Evolutionary conservation across 2,113 vertebrate species (phyloP).

Genomic region (Salvelinus sp.): DNA sequence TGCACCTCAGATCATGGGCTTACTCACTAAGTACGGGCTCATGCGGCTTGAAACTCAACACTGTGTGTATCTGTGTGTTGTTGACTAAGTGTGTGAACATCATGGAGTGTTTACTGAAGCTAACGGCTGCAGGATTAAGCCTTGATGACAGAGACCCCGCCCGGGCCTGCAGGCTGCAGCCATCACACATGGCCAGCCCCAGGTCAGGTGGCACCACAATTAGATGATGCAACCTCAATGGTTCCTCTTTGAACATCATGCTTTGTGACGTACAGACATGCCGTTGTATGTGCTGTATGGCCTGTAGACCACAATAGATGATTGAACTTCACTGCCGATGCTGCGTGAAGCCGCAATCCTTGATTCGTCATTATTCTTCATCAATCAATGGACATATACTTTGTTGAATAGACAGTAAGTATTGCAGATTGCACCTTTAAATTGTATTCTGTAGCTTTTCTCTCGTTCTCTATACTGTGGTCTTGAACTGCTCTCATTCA

Average conservation of each 20-base stretch:
- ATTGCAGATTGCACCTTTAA: too few relatives aligned
- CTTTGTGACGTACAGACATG: neutral
- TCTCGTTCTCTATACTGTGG: too few relatives aligned
- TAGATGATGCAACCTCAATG: neutral
- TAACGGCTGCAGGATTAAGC: constrained; percentile 11
- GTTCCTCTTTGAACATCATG: neutral
- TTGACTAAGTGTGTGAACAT: constrained; percentile 5
- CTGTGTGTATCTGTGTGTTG: constrained; percentile 7
- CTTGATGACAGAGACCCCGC: constrained; percentile 7
- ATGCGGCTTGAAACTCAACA: constrained; percentile 18
- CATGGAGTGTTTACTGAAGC: constrained; percentile 13
- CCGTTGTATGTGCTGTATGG: too few relatives aligned
- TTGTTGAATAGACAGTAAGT: too few relatives aligned
- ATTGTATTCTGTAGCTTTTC: too few relatives aligned
- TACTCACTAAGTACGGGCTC: neutral
- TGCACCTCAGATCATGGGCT: neutral
- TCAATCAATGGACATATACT: too few relatives aligned
- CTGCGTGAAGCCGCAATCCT: too few relatives aligned
- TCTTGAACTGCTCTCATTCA: too few relatives aligned
- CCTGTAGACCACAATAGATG: too few relatives aligned
- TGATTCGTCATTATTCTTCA: too few relatives aligned
- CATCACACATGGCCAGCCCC: neutral
- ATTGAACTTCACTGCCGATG: too few relatives aligned
- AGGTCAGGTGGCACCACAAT: too few relatives aligned
- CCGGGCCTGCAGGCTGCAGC: neutral